A percentile compares a stretch with the other conserved stretches of the same genome.
These are phyloP conservation scores for Echinometra lucunter DNA, from an alignment of 53 echinoderm and acorn worm genomes.

Conservation along the genomic window DNA sequence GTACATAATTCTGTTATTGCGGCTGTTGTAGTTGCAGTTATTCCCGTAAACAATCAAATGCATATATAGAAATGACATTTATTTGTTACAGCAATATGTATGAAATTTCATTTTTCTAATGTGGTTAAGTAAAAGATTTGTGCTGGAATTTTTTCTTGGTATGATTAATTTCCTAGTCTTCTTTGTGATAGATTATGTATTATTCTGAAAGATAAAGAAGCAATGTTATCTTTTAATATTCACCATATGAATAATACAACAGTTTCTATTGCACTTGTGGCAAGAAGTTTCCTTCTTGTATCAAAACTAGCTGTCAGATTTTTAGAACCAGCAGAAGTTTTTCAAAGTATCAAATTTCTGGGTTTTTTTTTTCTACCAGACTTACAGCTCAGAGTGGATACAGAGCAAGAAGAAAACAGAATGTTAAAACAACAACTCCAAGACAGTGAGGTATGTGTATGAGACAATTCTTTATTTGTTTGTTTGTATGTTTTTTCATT, in stretches of 20 bases:
- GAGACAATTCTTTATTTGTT: not conserved
- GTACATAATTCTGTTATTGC: no score
- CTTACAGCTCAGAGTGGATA: conserved; percentile 86
- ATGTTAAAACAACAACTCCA: conserved; percentile 92
- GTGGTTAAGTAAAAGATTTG: no score
- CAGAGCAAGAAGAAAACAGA: conserved; percentile 94
- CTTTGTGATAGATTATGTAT: no score
- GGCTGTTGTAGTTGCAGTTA: no score
- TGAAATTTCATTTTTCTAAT: no score
- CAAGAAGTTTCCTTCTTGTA: not conserved
- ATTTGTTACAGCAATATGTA: no score
- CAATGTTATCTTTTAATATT: not conserved
- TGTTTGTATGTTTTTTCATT: no score
- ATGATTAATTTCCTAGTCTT: no score
- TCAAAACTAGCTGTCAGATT: not conserved
- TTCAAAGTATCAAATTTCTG: not conserved
- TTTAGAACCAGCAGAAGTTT: not conserved
- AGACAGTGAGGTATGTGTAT: conserved; percentile 77
- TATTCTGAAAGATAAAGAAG: not conserved
- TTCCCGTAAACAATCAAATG: no score
- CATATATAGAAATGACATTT: no score
- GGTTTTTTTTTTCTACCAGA: conserved; percentile 74
- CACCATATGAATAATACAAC: not conserved
- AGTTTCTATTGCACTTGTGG: not conserved
- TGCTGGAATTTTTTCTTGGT: no score